Conservation (phyloP, 2,888 invertebrate species). For the Gisinianus flammeolus region DNA sequence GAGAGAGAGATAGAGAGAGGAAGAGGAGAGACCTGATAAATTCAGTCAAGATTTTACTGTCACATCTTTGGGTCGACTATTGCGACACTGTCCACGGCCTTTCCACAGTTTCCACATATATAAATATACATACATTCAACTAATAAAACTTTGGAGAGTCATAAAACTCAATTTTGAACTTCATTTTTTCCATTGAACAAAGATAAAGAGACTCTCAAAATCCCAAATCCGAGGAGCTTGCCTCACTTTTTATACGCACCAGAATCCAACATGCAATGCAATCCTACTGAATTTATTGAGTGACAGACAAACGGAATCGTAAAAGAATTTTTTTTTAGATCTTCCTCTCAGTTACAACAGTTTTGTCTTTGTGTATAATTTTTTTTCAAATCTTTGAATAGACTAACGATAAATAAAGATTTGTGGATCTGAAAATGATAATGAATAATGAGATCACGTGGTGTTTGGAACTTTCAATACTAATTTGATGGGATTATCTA, state of each 20-base stretch:
- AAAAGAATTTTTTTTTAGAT: background rate
- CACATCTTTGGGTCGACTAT: background rate
- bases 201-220: background rate
- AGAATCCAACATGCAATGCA: too few species aligned
- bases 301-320: constrained; percentile 7
- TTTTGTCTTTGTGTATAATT: too few species aligned
- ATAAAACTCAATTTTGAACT: constrained; percentile 9
- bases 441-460: too few species aligned
- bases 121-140: background rate
- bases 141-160: constrained; percentile 6
- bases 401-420: too few species aligned
- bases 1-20: background rate
- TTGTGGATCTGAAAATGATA: too few species aligned
- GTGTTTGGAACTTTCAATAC: background rate
- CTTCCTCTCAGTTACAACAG: background rate
- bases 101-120: background rate
- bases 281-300: background rate
- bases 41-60: background rate
- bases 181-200: background rate
- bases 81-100: background rate
- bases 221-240: background rate
- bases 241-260: too few species aligned
- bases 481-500: too few species aligned
- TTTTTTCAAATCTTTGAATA: too few species aligned
- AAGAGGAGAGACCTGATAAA: background rate